Evolutionary conservation across 2,888 invertebrate species (phyloP).

Genomic region (Xestoiulus laeticollis): DNA sequence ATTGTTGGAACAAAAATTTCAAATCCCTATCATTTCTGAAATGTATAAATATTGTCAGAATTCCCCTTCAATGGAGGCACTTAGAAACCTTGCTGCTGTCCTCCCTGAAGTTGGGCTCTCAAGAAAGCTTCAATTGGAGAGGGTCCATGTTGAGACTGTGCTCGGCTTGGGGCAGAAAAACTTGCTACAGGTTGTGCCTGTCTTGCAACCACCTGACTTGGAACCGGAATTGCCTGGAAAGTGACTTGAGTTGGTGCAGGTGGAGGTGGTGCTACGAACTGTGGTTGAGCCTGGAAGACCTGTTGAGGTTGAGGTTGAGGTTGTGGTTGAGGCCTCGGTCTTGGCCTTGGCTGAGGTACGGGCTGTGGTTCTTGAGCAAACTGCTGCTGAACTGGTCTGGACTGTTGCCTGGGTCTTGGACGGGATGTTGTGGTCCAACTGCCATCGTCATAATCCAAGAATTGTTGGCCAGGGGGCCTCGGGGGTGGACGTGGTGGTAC

Average conservation of each 20-base stretch:
- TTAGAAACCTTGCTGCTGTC: slow-evolving; percentile 50
- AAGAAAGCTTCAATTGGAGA: slow-evolving; percentile 53
- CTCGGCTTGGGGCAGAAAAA: slow-evolving; percentile 36
- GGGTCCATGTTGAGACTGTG: slow-evolving; percentile 40
- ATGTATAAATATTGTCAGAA: neutral
- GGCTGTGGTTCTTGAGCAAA: slow-evolving; percentile 2
- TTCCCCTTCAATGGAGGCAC: neutral
- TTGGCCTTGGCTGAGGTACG: slow-evolving; percentile 42
- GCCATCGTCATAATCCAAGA: slow-evolving; percentile 55
- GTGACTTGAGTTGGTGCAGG: slow-evolving; percentile 2
- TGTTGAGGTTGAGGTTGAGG: slow-evolving; percentile 48
- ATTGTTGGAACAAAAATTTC: neutral
- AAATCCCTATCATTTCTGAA: neutral
- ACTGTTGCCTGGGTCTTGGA: neutral
- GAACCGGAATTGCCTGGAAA: neutral
- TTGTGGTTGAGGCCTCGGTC: slow-evolving; percentile 47
- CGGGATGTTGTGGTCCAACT: slow-evolving; percentile 52
- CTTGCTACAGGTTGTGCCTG: slow-evolving; percentile 39
- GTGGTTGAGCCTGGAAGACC: slow-evolving; percentile 20
- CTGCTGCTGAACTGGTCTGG: slow-evolving; percentile 44
- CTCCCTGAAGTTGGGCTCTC: slow-evolving; percentile 49
- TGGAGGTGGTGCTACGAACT: neutral
- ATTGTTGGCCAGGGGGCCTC: slow-evolving; percentile 53
- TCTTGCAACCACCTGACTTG: slow-evolving; percentile 38
- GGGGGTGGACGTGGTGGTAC: slow-evolving; percentile 56